Percentiles rank a stretch among this genome's conserved stretches.
Evolutionary conservation across 2,113 vertebrate genomes (phyloP).

Genomic region (Atrichornis clamosus): DNA sequence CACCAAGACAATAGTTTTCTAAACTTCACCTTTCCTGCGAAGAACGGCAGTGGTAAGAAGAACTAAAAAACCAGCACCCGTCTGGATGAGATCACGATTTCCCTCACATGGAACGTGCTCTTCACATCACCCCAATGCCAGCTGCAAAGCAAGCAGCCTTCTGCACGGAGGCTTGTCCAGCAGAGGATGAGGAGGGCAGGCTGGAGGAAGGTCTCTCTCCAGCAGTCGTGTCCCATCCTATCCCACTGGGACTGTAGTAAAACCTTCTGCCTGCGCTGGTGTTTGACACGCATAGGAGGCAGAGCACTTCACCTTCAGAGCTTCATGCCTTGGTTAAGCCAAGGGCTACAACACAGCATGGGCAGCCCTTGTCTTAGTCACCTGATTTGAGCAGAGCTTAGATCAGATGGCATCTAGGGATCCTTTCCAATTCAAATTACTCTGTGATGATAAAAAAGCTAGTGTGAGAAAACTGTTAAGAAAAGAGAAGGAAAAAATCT

Average conservation of each 20-base stretch:
- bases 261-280: not conserved
- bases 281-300: not conserved
- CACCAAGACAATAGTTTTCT: not conserved
- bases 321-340: not conserved
- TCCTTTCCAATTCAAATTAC: not conserved
- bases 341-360: not conserved
- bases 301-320: accelerated
- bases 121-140: accelerated
- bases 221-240: accelerated
- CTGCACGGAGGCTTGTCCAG: accelerated
- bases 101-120: accelerated
- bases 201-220: not conserved
- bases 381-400: not conserved
- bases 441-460: not conserved
- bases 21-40: not conserved
- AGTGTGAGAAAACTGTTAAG: not conserved
- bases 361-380: not conserved
- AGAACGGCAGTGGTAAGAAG: not conserved
- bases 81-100: accelerated
- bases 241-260: accelerated
- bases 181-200: not conserved
- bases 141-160: not conserved
- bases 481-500: not conserved
- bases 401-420: not conserved
- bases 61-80: not conserved